A percentile compares a stretch with the other conserved stretches of the same genome.
These are phyloP conservation scores for Cryptoblepharus egeriae DNA, from an alignment of 2,797 vertebrate species.

Conservation along the genomic window DNA sequence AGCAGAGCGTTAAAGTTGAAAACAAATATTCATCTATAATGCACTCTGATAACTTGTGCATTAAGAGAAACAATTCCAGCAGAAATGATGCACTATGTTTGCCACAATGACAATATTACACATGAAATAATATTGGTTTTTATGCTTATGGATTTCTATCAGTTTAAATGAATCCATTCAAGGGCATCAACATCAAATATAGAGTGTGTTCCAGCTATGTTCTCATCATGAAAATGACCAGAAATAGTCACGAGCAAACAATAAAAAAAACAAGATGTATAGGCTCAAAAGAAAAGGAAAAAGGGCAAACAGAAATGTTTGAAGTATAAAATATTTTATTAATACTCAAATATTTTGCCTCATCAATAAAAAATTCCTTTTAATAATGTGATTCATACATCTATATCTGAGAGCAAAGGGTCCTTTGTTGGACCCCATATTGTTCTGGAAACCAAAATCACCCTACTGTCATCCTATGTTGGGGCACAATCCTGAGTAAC, in stretches of 20 bases:
- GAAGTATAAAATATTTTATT: no score
- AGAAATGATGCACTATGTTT: slow-evolving; percentile 57
- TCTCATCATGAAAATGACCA: slow-evolving; percentile 48
- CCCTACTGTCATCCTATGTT: no score
- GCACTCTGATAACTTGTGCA: slow-evolving; percentile 40
- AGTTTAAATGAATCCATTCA: slow-evolving; percentile 49
- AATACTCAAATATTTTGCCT: no score
- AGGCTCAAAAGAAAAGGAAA: not conserved
- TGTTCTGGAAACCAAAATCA: not conserved
- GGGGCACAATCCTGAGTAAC: no score
- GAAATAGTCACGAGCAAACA: slow-evolving; percentile 37
- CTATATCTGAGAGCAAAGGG: not conserved
- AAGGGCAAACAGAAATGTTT: not conserved
- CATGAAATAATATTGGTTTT: slow-evolving; percentile 63
- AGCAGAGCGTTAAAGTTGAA: slow-evolving; percentile 51
- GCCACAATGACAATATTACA: slow-evolving; percentile 54
- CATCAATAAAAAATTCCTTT: slow-evolving; percentile 16
- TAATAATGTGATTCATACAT: not conserved
- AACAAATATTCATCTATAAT: slow-evolving; percentile 44
- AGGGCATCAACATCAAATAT: slow-evolving; percentile 47
- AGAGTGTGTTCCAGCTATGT: slow-evolving; percentile 12
- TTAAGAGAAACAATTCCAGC: slow-evolving; percentile 58
- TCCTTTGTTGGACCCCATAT: not conserved
- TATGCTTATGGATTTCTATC: slow-evolving; percentile 52
- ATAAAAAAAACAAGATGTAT: slow-evolving; percentile 26